These are phyloP conservation scores for Temnothorax longispinosus DNA, from an alignment of 1,140 invertebrate species.

Conservation along the genomic window DNA sequence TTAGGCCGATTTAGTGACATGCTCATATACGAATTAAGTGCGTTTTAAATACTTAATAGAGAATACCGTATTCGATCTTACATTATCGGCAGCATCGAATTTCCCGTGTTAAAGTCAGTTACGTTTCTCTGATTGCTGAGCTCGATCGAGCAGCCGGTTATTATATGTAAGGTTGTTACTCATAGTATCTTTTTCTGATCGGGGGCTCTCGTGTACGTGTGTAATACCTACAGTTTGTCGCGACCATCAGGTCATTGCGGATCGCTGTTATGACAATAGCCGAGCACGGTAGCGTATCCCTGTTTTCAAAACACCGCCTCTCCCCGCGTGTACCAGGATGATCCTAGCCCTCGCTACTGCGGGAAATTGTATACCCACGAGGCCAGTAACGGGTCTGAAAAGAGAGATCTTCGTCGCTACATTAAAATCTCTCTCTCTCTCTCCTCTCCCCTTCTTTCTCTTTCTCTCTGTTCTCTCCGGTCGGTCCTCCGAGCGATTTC, in stretches of 20 bases:
- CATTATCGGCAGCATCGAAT: conserved; percentile 9
- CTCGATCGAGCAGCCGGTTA: conserved; percentile 20
- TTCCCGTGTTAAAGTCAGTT: not conserved
- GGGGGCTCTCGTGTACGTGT: conserved; percentile 1
- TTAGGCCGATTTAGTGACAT: not conserved
- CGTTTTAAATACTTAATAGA: not conserved
- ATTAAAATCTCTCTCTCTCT: conserved; percentile 37
- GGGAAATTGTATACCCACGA: conserved; percentile 44
- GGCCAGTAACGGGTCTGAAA: not conserved
- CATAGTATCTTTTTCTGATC: conserved; percentile 16
- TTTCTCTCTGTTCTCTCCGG: not conserved
- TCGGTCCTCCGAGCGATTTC: conserved; percentile 19
- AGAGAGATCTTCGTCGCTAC: conserved; percentile 41
- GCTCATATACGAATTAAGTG: not conserved
- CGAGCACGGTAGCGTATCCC: conserved; percentile 54
- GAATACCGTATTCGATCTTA: not conserved
- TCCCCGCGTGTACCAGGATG: conserved; percentile 28
- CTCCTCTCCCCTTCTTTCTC: not conserved
- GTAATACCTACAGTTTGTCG: conserved; percentile 41
- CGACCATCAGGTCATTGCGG: conserved; percentile 49
- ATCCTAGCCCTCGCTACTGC: conserved; percentile 43
- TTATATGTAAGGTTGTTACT: conserved; percentile 13
- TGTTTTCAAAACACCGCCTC: conserved; percentile 67
- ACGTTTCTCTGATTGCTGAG: not conserved
- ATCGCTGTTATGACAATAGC: conserved; percentile 70